Evolutionary conservation across 2,797 vertebrate genomes (phyloP).

Genomic region (Hypotaenidia okinawae): DNA sequence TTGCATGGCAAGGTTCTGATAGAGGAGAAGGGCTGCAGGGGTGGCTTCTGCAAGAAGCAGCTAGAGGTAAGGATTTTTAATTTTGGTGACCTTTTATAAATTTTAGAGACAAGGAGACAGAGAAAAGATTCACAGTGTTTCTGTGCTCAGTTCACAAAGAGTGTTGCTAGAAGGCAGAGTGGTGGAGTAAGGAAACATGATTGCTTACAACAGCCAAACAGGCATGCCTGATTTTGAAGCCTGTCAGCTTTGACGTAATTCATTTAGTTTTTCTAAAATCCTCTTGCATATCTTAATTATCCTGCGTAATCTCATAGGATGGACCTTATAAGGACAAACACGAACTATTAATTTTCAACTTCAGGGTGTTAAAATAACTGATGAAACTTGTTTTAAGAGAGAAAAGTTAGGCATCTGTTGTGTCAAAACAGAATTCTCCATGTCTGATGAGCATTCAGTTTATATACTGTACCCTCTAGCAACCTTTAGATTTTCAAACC

Average conservation of each 20-base stretch:
- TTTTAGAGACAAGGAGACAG: neutral
- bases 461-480: neutral
- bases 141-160: neutral
- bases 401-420: neutral
- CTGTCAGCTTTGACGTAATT: neutral
- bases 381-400: neutral
- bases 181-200: neutral
- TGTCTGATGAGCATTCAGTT: neutral
- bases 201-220: neutral
- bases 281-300: conserved; percentile 22
- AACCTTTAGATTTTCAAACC: conserved; percentile 15
- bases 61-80: neutral
- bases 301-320: neutral
- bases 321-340: conserved; percentile 7
- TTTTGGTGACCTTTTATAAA: neutral
- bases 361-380: conserved; percentile 11
- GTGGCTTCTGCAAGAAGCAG: no score
- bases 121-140: neutral
- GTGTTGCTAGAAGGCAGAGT: neutral
- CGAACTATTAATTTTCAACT: neutral
- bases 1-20: no score
- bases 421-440: neutral
- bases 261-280: conserved; percentile 17
- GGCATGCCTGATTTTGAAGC: conserved; percentile 7
- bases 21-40: no score